A percentile compares a stretch with the other conserved stretches of the same genome.
phyloP scores from a whole-genome alignment of 2,888 invertebrate species.

The Bombylius discolor region DNA sequence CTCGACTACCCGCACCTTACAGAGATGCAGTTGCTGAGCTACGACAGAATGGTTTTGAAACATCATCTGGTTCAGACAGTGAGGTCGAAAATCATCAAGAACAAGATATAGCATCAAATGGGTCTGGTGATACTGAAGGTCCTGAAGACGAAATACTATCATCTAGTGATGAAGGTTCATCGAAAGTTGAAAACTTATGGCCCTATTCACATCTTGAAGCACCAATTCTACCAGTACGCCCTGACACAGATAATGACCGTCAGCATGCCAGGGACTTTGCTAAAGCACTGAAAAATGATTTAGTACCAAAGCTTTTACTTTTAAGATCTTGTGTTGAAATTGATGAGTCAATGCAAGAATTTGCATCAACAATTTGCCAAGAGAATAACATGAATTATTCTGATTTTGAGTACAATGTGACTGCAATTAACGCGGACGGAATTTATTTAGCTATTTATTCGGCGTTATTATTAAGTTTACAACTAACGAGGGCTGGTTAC shows the following conservation, averaged over 20 bases:
- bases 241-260: constrained; percentile 69
- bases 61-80: constrained; percentile 41
- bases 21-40: constrained; percentile 58
- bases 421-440: constrained; percentile 83
- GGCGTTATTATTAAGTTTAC: constrained; percentile 67
- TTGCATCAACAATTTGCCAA: constrained; percentile 83
- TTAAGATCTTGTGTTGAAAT: constrained; percentile 73
- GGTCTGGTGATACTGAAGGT: constrained; percentile 54
- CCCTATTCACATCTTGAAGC: constrained; percentile 36
- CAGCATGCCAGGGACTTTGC: constrained; percentile 78
- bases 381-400: constrained; percentile 42
- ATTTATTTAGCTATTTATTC: constrained; percentile 85
- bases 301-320: constrained; percentile 62
- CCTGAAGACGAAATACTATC: constrained; percentile 51
- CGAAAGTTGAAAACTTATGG: constrained; percentile 35
- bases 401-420: constrained; percentile 45
- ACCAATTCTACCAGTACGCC: constrained; percentile 31
- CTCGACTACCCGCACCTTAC: constrained; percentile 69
- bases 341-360: constrained; percentile 82
- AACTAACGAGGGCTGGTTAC: constrained; percentile 62
- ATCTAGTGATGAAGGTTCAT: constrained; percentile 37
- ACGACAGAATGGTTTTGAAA: constrained; percentile 51
- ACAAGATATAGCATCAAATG: constrained; percentile 59
- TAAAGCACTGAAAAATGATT: constrained; percentile 55
- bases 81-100: constrained; percentile 57